Percentiles rank a stretch among this genome's conserved stretches.
Conservation (phyloP, 2,888 invertebrate species). For the Halictus ligatus region DNA sequence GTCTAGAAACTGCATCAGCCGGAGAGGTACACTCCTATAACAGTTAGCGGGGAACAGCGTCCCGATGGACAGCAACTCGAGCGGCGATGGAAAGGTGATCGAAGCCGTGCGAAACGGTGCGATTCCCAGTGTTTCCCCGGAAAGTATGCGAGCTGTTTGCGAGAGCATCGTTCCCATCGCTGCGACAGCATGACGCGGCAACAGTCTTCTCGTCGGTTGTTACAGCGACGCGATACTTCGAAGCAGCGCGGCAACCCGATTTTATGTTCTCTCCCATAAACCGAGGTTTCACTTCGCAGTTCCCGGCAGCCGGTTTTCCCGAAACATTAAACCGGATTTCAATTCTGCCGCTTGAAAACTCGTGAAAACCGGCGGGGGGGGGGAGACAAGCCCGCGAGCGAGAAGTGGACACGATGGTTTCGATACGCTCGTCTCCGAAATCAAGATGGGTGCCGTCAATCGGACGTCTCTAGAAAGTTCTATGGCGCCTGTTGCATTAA, state of each 20-base stretch:
- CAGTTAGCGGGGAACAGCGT: background rate
- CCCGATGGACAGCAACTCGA: background rate
- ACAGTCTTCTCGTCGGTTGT: constrained; percentile 52
- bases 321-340: constrained; percentile 59
- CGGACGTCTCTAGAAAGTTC: background rate
- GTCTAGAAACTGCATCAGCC: background rate
- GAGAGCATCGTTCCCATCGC: constrained; percentile 42
- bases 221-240: constrained; percentile 58
- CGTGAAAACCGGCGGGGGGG: constrained; percentile 44
- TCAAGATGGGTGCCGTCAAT: constrained; percentile 16
- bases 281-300: constrained; percentile 56
- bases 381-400: constrained; percentile 28
- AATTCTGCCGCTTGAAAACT: constrained; percentile 43
- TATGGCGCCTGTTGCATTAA: background rate
- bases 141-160: constrained; percentile 21
- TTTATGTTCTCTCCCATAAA: constrained; percentile 54
- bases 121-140: too few relatives aligned
- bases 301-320: constrained; percentile 49
- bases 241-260: constrained; percentile 50
- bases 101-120: background rate
- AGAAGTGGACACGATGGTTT: background rate
- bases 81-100: background rate
- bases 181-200: constrained; percentile 21
- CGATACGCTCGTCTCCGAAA: constrained; percentile 18
- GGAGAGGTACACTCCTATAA: background rate